A percentile compares a stretch with the other conserved stretches of the same genome.
Evolutionary conservation across 2,797 vertebrate genomes (phyloP).

Genomic region (Helostoma temminkii): DNA sequence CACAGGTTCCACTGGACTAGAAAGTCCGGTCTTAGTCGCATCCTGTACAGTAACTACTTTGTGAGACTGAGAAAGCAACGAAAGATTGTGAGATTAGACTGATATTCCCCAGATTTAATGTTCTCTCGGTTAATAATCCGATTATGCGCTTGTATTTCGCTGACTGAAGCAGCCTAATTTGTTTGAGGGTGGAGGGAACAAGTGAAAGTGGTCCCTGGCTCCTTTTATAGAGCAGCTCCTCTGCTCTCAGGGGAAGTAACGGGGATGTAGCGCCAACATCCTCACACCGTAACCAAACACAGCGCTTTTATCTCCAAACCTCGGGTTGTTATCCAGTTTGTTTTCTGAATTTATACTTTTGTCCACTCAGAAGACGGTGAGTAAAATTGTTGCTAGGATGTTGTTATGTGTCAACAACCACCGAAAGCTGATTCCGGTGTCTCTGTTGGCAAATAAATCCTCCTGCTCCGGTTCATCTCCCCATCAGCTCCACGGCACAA

Average conservation of each 20-base stretch:
- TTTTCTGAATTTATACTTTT: slow-evolving; percentile 6
- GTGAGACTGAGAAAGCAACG: background rate
- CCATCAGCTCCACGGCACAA: slow-evolving; percentile 45
- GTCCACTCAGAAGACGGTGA: slow-evolving; percentile 30
- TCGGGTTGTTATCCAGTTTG: slow-evolving; percentile 11
- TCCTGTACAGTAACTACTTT: slow-evolving; percentile 30
- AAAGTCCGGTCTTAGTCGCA: slow-evolving; percentile 56
- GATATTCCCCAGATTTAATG: slow-evolving; percentile 33
- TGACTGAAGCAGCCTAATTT: slow-evolving; percentile 37
- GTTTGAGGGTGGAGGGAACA: slow-evolving; percentile 59
- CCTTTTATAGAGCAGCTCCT: slow-evolving; percentile 37
- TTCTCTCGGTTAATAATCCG: slow-evolving; percentile 36
- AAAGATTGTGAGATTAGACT: slow-evolving; percentile 25
- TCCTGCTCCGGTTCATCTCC: slow-evolving; percentile 55
- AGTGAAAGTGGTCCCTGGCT: slow-evolving; percentile 63
- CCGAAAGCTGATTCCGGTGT: slow-evolving; percentile 44
- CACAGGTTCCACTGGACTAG: slow-evolving; percentile 12
- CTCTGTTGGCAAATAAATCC: slow-evolving; percentile 39
- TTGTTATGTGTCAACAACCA: slow-evolving; percentile 48
- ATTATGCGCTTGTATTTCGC: slow-evolving; percentile 21
- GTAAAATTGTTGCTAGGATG: slow-evolving; percentile 33
- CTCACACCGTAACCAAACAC: slow-evolving; percentile 23
- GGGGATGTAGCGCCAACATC: slow-evolving; percentile 56
- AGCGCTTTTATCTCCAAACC: background rate
- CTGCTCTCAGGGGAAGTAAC: slow-evolving; percentile 60